A percentile compares a stretch with the other conserved stretches of the same genome.
These are phyloP conservation scores for Dryococelus australis DNA, from an alignment of 2,888 invertebrate species.

Conservation along the genomic window DNA sequence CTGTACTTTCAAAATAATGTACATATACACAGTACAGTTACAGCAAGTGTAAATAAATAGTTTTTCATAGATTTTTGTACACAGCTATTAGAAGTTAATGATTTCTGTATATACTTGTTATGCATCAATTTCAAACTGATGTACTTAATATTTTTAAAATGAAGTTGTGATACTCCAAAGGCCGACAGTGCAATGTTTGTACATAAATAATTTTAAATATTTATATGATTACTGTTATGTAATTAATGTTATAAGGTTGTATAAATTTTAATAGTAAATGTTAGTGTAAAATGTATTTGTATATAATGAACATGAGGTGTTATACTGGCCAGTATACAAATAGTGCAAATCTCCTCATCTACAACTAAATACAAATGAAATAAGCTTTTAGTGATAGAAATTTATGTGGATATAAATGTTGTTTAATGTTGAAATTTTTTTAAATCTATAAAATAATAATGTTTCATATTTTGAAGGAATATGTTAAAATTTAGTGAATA, in stretches of 20 bases:
- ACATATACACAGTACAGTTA: neutral
- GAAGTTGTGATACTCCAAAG: slow-evolving; percentile 39
- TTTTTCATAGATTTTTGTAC: neutral
- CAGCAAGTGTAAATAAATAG: neutral
- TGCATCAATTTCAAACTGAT: slow-evolving; percentile 17
- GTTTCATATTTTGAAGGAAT: too few species aligned
- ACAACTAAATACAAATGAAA: too few species aligned
- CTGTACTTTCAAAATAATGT: neutral
- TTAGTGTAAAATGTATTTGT: neutral
- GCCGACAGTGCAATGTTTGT: slow-evolving; percentile 50
- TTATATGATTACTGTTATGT: neutral
- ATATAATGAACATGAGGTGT: neutral
- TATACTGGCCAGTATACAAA: neutral
- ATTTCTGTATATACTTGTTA: slow-evolving; percentile 17
- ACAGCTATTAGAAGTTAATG: neutral
- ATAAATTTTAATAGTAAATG: neutral
- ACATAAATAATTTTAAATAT: slow-evolving; percentile 41
- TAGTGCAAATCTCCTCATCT: neutral
- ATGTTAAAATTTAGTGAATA: too few species aligned
- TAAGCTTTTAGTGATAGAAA: too few species aligned
- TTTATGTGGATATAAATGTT: too few species aligned
- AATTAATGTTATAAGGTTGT: neutral
- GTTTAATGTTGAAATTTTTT: too few species aligned
- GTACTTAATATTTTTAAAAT: neutral
- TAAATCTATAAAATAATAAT: too few species aligned